These are phyloP conservation scores for Esperia sulphurella DNA, from an alignment of 2,888 invertebrate genomes.

Conservation along the genomic window DNA sequence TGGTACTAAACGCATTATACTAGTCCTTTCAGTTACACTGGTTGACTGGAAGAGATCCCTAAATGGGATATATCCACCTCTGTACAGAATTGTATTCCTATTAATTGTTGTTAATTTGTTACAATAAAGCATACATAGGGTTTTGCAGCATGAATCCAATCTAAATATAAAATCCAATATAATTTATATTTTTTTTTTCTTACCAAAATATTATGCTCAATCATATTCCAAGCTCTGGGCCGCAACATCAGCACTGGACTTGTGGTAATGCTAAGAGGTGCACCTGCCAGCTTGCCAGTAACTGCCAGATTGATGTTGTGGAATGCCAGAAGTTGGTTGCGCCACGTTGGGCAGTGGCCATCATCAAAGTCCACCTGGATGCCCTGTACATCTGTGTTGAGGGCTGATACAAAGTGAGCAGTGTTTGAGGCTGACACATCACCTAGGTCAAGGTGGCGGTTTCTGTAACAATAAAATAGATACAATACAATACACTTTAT, in stretches of 20 bases:
- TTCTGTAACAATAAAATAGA: constrained; percentile 35
- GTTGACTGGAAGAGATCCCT: too few species aligned
- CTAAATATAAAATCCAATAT: not conserved
- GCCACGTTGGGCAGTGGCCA: constrained; percentile 86
- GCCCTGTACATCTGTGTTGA: constrained; percentile 78
- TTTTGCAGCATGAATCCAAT: too few species aligned
- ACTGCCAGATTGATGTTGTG: constrained; percentile 80
- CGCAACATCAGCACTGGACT: constrained; percentile 83
- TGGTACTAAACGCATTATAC: too few species aligned
- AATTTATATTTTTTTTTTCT: not conserved
- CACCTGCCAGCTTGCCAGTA: constrained; percentile 67
- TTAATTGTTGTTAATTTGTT: too few species aligned
- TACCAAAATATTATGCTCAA: constrained; percentile 82
- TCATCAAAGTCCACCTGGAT: constrained; percentile 85
- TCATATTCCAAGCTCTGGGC: constrained; percentile 87
- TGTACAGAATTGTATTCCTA: too few species aligned
- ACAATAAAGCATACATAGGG: too few species aligned
- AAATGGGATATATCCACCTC: too few species aligned
- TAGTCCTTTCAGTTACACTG: too few species aligned
- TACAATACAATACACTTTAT: too few species aligned
- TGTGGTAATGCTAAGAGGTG: constrained; percentile 67
- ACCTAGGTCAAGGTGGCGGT: constrained; percentile 82
- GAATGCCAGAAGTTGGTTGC: constrained; percentile 81
- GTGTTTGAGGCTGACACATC: constrained; percentile 82
- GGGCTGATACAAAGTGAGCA: constrained; percentile 75